Evolutionary conservation across 2,888 invertebrate species (phyloP).

Genomic region (Xylota segnis): DNA sequence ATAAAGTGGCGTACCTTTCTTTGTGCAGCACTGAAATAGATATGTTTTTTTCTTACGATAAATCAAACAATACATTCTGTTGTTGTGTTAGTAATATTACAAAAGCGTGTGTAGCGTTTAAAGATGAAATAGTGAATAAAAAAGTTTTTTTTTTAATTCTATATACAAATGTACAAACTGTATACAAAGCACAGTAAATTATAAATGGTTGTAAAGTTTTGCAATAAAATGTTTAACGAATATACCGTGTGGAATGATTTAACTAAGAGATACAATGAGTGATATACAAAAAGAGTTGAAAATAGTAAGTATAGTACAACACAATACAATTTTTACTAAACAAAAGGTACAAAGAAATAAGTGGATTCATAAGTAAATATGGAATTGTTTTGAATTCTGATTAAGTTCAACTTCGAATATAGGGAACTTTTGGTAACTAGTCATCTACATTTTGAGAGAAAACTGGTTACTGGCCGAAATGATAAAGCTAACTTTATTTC

Average conservation of each 20-base stretch:
- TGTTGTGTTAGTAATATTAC: slow-evolving; percentile 22
- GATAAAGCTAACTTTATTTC: too few relatives aligned
- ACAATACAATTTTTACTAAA: too few relatives aligned
- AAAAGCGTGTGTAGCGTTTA: slow-evolving; percentile 4
- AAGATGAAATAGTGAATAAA: slow-evolving; percentile 26
- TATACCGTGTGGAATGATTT: not conserved
- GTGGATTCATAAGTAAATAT: too few relatives aligned
- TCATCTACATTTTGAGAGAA: too few relatives aligned
- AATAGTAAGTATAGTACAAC: too few relatives aligned
- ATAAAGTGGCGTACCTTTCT: not conserved
- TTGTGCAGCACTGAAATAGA: not conserved
- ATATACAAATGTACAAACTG: too few relatives aligned
- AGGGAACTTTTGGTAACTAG: too few relatives aligned
- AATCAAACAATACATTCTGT: not conserved
- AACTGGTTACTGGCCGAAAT: too few relatives aligned
- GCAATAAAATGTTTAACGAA: not conserved
- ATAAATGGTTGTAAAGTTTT: not conserved
- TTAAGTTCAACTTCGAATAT: too few relatives aligned
- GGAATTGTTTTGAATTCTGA: too few relatives aligned
- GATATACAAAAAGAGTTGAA: too few relatives aligned
- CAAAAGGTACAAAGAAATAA: too few relatives aligned
- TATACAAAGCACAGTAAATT: slow-evolving; percentile 10
- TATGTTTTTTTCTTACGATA: not conserved
- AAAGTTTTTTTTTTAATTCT: slow-evolving; percentile 14
- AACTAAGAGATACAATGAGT: not conserved